Conservation (phyloP, 92 coral and sea anemone species). For the Paramuricea clavata region DNA sequence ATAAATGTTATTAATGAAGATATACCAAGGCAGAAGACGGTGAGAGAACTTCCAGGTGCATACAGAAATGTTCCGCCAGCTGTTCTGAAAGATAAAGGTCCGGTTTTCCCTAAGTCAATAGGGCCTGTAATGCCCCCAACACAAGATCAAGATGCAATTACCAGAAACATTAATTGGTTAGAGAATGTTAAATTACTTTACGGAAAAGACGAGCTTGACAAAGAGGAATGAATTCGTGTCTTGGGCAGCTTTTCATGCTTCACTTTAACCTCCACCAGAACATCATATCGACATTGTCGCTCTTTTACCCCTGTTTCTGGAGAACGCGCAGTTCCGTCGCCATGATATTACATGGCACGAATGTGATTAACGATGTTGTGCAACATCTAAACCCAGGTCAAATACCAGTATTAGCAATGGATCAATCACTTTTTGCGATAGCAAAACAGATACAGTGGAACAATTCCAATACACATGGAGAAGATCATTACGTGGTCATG, state of each 20-base stretch:
- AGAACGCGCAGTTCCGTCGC: slow-evolving; percentile 73
- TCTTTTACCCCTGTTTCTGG: slow-evolving; percentile 72
- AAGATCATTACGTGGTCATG: slow-evolving; percentile 54
- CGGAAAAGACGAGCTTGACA: slow-evolving; percentile 49
- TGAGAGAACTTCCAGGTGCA: slow-evolving; percentile 53
- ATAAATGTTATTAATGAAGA: slow-evolving; percentile 35
- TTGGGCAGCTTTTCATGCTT: slow-evolving; percentile 76
- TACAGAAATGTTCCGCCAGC: slow-evolving; percentile 65
- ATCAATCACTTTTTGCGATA: slow-evolving; percentile 12
- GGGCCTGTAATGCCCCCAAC: slow-evolving; percentile 23
- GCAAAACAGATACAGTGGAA: slow-evolving; percentile 32
- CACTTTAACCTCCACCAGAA: slow-evolving; percentile 24
- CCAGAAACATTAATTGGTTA: slow-evolving; percentile 61
- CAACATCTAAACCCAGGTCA: slow-evolving; percentile 13
- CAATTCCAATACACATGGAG: slow-evolving; percentile 41
- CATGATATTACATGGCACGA: slow-evolving; percentile 70
- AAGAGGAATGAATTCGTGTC: slow-evolving; percentile 57
- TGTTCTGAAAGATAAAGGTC: slow-evolving; percentile 45
- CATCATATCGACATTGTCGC: slow-evolving; percentile 49
- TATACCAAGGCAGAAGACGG: slow-evolving; percentile 12
- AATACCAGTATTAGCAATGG: neutral
- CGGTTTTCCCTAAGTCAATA: slow-evolving; percentile 36
- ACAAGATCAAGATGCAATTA: slow-evolving; percentile 17
- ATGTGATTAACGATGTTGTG: slow-evolving; percentile 49
- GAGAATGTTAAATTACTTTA: slow-evolving; percentile 46